phyloP scores from a whole-genome alignment of 2,113 vertebrate genomes.

The Turdus rufiventris region DNA sequence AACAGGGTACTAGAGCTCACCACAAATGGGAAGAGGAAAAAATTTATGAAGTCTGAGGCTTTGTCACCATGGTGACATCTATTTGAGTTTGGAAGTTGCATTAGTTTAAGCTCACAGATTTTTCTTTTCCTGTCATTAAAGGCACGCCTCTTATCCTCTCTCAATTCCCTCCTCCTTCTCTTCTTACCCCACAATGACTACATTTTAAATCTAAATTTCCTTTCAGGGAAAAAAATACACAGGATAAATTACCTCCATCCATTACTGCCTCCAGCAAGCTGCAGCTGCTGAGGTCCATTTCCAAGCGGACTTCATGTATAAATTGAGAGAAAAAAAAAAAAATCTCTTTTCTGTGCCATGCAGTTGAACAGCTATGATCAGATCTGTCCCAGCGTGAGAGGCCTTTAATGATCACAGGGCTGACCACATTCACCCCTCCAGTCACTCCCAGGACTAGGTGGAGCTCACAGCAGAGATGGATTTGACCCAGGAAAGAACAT shows the following conservation, averaged over 20 bases:
- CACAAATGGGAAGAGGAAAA: slow-evolving; percentile 31
- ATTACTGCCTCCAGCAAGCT: background rate
- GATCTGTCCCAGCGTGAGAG: background rate
- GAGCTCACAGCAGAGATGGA: background rate
- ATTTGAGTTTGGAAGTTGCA: slow-evolving; percentile 18
- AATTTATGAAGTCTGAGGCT: slow-evolving; percentile 4
- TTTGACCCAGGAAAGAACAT: background rate
- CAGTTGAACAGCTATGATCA: background rate
- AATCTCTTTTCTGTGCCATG: background rate
- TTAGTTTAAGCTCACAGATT: slow-evolving; percentile 9
- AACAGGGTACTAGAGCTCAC: background rate
- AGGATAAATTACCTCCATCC: background rate
- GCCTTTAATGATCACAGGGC: background rate
- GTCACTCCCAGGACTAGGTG: background rate
- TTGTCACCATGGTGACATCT: slow-evolving; percentile 30
- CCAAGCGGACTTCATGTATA: background rate
- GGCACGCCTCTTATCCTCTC: background rate
- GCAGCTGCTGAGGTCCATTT: background rate
- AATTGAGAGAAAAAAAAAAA: background rate
- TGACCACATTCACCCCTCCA: background rate
- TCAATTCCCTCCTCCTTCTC: slow-evolving; percentile 4
- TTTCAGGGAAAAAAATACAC: background rate
- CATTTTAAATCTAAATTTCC: background rate
- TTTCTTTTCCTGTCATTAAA: slow-evolving; percentile 43
- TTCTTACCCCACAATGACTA: background rate